Evolutionary conservation across 2,797 vertebrate genomes (phyloP).

Genomic region (Scarus forsteni): DNA sequence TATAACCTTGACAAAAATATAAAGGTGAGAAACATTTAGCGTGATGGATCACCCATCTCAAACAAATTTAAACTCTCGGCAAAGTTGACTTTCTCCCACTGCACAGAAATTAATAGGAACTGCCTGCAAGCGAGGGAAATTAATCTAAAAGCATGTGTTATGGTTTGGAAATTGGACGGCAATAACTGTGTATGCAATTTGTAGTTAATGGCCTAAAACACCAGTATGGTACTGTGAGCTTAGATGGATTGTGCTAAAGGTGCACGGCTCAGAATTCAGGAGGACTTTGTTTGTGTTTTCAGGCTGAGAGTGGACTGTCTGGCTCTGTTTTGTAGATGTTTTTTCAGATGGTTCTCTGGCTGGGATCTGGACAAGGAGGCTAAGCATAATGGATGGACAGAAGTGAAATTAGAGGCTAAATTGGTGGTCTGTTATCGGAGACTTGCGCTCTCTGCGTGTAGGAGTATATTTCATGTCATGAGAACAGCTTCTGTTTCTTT

Average conservation of each 20-base stretch:
- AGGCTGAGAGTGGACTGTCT: not conserved
- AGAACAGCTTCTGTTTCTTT: not conserved
- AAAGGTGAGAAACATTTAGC: conserved; percentile 46
- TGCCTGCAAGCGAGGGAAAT: conserved; percentile 35
- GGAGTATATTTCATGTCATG: not conserved
- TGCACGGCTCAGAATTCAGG: not conserved
- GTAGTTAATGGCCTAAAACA: conserved; percentile 33
- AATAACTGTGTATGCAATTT: conserved; percentile 31
- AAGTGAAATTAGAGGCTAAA: conserved; percentile 45
- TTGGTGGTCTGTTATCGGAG: conserved; percentile 35
- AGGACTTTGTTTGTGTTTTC: not conserved
- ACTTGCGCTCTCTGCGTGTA: not conserved
- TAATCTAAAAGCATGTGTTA: conserved; percentile 31
- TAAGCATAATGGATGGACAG: conserved; percentile 20
- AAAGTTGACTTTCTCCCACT: conserved; percentile 38
- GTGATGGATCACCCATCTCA: conserved; percentile 55
- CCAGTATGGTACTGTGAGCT: not conserved
- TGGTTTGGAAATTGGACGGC: conserved; percentile 21
- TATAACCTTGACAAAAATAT: conserved; percentile 56
- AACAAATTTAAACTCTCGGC: conserved; percentile 28
- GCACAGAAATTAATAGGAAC: conserved; percentile 36
- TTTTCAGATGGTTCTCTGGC: not conserved
- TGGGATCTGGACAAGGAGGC: conserved; percentile 17
- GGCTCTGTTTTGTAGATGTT: not conserved
- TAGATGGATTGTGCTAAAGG: conserved; percentile 2